These are phyloP conservation scores for Peromyscus nudipes DNA, from an alignment of 2,797 vertebrate species.

Conservation along the genomic window DNA sequence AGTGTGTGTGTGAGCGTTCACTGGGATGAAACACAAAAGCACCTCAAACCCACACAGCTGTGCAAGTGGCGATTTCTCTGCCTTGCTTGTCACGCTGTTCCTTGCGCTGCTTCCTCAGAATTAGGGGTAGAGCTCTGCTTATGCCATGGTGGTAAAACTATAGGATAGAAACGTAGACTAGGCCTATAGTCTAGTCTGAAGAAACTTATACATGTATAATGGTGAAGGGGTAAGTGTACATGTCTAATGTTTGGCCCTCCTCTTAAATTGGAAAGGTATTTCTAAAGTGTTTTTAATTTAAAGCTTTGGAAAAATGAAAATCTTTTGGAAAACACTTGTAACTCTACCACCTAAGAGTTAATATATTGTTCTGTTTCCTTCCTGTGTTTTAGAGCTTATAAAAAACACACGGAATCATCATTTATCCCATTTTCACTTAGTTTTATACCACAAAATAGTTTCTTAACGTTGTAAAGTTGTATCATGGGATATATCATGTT, in stretches of 20 bases:
- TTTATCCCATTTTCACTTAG: slow-evolving; percentile 49
- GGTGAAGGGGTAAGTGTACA: background rate
- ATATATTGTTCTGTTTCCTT: slow-evolving; percentile 50
- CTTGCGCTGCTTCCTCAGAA: background rate
- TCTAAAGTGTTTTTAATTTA: background rate
- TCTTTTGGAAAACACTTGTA: slow-evolving; percentile 20
- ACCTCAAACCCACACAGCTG: background rate
- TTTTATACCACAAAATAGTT: slow-evolving; percentile 40
- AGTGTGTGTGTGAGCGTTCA: background rate
- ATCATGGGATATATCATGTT: background rate
- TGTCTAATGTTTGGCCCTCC: background rate
- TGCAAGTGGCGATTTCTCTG: background rate
- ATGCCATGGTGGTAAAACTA: background rate
- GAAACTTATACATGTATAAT: no score
- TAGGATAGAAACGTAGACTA: background rate
- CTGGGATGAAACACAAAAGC: background rate
- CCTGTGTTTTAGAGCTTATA: slow-evolving; percentile 12
- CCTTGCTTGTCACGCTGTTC: background rate
- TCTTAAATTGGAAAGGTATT: slow-evolving; percentile 47
- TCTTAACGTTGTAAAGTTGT: slow-evolving; percentile 22
- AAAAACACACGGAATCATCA: slow-evolving; percentile 27
- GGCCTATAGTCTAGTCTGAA: background rate
- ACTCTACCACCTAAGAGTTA: background rate
- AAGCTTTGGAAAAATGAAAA: slow-evolving; percentile 17
- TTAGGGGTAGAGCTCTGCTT: background rate